Percentiles rank a stretch among this genome's conserved stretches.
Conservation (phyloP, 2,888 invertebrate species). For the Eupithecia pulchellata region DNA sequence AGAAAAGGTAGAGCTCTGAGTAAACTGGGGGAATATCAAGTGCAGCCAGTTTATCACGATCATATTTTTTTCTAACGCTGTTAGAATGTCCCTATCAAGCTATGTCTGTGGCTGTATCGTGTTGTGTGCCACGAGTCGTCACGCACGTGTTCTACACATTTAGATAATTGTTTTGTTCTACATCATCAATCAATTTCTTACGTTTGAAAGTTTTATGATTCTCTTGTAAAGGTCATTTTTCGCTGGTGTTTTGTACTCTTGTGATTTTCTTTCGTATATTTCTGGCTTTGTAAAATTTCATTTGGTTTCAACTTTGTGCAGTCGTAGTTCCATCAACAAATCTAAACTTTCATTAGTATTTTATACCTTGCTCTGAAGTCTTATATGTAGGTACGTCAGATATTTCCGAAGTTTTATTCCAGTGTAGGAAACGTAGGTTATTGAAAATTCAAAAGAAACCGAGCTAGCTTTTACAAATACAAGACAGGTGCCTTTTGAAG, state of each 20-base stretch:
- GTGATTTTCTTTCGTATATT: background rate
- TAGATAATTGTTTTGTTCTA: conserved; percentile 39
- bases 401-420: background rate
- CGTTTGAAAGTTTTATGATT: conserved; percentile 31
- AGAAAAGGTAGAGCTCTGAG: conserved; percentile 22
- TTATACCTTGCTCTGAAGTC: background rate
- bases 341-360: conserved; percentile 1
- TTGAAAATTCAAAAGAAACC: conserved; percentile 22
- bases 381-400: background rate
- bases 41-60: conserved; percentile 21
- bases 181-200: conserved; percentile 32
- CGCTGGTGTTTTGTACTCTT: background rate
- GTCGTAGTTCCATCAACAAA: background rate
- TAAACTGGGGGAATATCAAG: conserved; percentile 29
- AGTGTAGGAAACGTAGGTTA: conserved; percentile 2
- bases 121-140: conserved; percentile 24
- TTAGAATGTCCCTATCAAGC: conserved; percentile 16
- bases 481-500: conserved; percentile 35
- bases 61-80: background rate
- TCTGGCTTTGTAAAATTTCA: background rate
- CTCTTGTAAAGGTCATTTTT: conserved; percentile 7
- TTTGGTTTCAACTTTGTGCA: background rate
- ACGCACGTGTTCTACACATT: conserved; percentile 39
- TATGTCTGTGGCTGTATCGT: conserved; percentile 7
- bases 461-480: conserved; percentile 29